Conservation (phyloP, 2,113 vertebrate species). For the Petaurus breviceps region DNA sequence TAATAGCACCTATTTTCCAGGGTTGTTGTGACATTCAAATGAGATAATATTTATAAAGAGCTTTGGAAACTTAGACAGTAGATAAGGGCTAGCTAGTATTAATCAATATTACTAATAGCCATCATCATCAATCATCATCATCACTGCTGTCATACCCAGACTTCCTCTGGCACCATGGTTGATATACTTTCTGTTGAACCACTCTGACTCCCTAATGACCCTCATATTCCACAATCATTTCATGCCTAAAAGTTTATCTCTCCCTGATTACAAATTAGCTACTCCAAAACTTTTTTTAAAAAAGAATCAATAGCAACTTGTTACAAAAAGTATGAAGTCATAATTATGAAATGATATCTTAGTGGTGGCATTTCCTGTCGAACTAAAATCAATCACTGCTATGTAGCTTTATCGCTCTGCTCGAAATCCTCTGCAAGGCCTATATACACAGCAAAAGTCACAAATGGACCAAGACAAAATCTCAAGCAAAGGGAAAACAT, state of each 20-base stretch:
- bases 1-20: too few relatives aligned
- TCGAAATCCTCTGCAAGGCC: background rate
- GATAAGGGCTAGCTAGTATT: background rate
- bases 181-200: background rate
- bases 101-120: background rate
- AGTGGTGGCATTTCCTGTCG: background rate
- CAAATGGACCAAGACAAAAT: too few relatives aligned
- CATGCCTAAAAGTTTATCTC: background rate
- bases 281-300: background rate
- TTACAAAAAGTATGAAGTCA: background rate
- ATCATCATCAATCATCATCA: background rate
- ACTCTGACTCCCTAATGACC: background rate
- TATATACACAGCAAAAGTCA: background rate
- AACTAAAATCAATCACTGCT: background rate
- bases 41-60: background rate
- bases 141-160: background rate
- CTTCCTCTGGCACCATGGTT: background rate
- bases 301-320: background rate
- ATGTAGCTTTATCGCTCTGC: background rate
- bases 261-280: background rate
- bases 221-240: background rate
- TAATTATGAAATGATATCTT: background rate
- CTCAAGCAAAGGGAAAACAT: background rate
- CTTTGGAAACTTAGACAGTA: background rate
- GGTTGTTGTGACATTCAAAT: background rate